Evolutionary conservation across 2,113 vertebrate genomes (phyloP), one percentile per base, ranked within the genome.

Genomic region (Bucco capensis): DNA sequence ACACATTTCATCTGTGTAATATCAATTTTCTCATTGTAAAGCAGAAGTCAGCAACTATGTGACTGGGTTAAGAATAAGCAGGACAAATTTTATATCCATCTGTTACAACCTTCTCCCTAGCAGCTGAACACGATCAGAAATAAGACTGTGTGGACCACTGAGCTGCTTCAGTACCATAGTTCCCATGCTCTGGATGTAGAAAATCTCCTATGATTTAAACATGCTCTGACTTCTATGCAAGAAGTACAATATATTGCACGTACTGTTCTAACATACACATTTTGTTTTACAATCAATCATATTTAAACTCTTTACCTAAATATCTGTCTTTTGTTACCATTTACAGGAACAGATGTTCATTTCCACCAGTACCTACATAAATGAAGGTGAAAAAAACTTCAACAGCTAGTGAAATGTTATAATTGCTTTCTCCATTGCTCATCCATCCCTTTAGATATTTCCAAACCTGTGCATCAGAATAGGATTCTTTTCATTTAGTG

Each of bases 111-210:
- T 80, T 24, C 69, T 71, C 35, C 37, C n/a, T 33, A 49, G 72
- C 92, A 95, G 94, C 79, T 92, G 93, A 94, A 49, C 51, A 19
- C 47, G 53, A 19, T 83, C 94, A 91, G 72, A 56, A 89, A 49
- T 13, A 46, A 74, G 86, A 57, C 62, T 74, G 8, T 8, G 51
- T 50, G 78, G 67, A 75, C 27, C 79, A 53, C 64, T 64, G 25
- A 83, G 30, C 35, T 71, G 42, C 19, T 35, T 44, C 64, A 69
- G 38, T 10, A 16, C 37, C 1, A 6, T 5, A 12, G 69, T 69
- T 94, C 80, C 73, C 76, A 64, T 92, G 83, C 40, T 67, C 53
- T 77, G 35, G 16, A 30, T 71, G 57, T 51, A 56, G 85, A 86
- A 86, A 92, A 18, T 64, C 80, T 83, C 56, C 40, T 53, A 2